Evolutionary conservation across 2,797 vertebrate species (phyloP).

Genomic region (Aythya fuligula): DNA sequence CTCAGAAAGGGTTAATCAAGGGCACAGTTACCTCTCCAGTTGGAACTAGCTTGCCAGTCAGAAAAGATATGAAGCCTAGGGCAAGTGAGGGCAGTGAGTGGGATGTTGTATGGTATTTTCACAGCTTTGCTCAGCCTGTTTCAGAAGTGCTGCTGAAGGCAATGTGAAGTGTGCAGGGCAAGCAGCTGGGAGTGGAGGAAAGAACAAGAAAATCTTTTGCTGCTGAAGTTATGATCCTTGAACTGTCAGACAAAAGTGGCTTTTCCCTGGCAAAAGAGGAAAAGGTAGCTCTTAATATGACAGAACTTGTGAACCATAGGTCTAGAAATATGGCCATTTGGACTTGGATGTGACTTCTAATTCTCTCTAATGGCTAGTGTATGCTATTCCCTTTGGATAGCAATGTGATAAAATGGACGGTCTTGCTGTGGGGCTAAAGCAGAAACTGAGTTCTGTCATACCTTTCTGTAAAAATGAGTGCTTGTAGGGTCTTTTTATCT

Average conservation of each 20-base stretch:
- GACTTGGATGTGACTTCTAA: background rate
- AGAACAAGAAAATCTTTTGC: background rate
- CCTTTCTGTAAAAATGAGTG: background rate
- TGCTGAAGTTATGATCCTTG: background rate
- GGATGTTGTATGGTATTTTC: background rate
- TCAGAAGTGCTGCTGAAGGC: background rate
- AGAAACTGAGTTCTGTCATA: background rate
- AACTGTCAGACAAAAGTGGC: background rate
- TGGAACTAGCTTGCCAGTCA: background rate
- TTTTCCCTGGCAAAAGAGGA: background rate
- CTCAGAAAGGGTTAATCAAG: slow-evolving; percentile 16
- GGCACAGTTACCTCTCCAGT: background rate
- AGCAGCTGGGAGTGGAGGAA: background rate
- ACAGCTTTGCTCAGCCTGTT: background rate
- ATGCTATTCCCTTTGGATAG: background rate
- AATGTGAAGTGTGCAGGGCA: background rate
- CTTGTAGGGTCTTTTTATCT: background rate
- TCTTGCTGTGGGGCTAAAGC: background rate
- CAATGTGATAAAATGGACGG: background rate
- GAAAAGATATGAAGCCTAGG: background rate
- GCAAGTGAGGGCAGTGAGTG: background rate
- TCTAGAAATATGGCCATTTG: background rate
- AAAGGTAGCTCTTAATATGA: background rate
- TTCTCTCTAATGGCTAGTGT: background rate
- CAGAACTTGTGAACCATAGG: background rate